phyloP scores from a whole-genome alignment of 1,140 invertebrate species.

The Leptinotarsa undecemlineata region DNA sequence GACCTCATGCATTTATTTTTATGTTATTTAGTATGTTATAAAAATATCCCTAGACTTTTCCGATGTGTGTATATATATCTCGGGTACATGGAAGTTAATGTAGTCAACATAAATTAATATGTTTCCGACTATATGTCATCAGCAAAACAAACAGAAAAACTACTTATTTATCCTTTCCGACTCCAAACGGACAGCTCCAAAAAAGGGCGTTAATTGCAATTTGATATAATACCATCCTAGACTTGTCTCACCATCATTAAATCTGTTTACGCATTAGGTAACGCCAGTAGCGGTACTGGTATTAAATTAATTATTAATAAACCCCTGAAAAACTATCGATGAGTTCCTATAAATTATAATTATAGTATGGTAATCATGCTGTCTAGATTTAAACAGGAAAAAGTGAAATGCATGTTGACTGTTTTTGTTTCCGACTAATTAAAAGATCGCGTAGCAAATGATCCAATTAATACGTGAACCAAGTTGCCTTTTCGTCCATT shows the following conservation, averaged over 20 bases:
- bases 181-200: neutral
- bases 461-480: neutral
- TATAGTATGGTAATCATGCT: neutral
- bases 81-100: no score
- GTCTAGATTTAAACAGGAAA: neutral
- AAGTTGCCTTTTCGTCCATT: neutral
- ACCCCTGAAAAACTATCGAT: neutral
- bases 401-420: neutral
- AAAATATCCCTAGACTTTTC: no score
- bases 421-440: neutral
- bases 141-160: no score
- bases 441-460: neutral
- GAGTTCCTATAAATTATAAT: slow-evolving; percentile 3
- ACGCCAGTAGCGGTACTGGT: neutral
- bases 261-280: neutral
- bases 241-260: neutral
- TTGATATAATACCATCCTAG: neutral
- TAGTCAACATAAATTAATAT: no score
- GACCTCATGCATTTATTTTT: no score
- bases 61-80: no score
- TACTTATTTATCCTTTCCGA: no score
- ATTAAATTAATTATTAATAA: slow-evolving; percentile 9
- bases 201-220: neutral
- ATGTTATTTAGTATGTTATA: no score
- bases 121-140: no score